Evolutionary conservation across 2,113 vertebrate species (phyloP).

Genomic region (Oryzias javanicus): DNA sequence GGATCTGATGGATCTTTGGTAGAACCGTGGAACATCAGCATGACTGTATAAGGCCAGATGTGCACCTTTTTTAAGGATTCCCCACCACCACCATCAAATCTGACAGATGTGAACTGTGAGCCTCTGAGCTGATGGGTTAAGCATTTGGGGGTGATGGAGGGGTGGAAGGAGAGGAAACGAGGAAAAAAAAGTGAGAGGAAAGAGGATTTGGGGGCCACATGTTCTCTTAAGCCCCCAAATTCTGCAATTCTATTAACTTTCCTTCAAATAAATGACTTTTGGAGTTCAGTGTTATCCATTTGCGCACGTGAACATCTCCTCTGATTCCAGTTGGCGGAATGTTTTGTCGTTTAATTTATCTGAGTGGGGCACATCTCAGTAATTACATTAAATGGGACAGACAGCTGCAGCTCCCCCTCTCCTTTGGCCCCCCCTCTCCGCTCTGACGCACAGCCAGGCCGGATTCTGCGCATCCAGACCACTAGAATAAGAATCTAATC

Average conservation of each 20-base stretch:
- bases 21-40: constrained; percentile 16
- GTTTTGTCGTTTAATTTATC: constrained; percentile 49
- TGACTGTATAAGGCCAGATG: constrained; percentile 51
- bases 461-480: constrained; percentile 38
- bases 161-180: too few species aligned
- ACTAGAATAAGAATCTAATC: background rate
- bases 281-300: background rate
- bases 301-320: background rate
- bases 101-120: constrained; percentile 59
- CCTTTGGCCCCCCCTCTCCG: background rate
- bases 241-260: background rate
- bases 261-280: constrained; percentile 8
- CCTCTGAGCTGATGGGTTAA: constrained; percentile 56
- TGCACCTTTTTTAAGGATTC: constrained; percentile 47
- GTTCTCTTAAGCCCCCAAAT: background rate
- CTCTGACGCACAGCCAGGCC: constrained; percentile 31
- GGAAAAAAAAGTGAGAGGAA: constrained; percentile 8
- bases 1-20: constrained; percentile 7
- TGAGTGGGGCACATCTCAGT: constrained; percentile 49
- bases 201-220: background rate
- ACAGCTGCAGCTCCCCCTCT: constrained; percentile 41
- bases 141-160: constrained; percentile 3
- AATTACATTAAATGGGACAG: constrained; percentile 57
- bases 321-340: constrained; percentile 17
- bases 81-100: constrained; percentile 31